Evolutionary conservation across 92 coral and sea anemone genomes (phyloP).

Genomic region (Scolanthus callimorphus): DNA sequence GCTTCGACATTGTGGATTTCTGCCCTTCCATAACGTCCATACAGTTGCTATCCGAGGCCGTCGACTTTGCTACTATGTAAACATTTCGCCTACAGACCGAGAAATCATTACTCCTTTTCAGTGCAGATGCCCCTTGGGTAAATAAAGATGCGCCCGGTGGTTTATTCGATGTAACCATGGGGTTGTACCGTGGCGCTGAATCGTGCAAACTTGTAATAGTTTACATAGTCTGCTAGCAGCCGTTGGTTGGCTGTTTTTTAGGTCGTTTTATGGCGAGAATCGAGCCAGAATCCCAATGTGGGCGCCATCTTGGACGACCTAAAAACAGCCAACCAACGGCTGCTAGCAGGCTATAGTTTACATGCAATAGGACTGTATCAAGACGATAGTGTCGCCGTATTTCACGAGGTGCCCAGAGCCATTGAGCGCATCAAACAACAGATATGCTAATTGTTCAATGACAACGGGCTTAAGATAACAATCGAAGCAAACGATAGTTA

Average conservation of each 20-base stretch:
- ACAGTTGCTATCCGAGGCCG: neutral
- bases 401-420: neutral
- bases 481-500: slow-evolving; percentile 6
- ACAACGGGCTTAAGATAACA: slow-evolving; percentile 4
- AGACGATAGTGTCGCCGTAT: slow-evolving; percentile 9
- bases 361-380: slow-evolving; percentile 3
- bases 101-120: slow-evolving; percentile 12
- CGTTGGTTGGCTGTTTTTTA: no score
- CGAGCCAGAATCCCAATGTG: no score
- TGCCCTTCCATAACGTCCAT: neutral
- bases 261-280: no score
- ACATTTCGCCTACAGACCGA: neutral
- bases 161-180: no score
- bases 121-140: slow-evolving; percentile 13
- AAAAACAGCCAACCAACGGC: no score
- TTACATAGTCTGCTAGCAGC: slow-evolving; percentile 20
- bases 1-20: neutral
- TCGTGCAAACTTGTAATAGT: slow-evolving; percentile 35
- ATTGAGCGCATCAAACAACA: slow-evolving; percentile 2
- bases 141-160: slow-evolving; percentile 12
- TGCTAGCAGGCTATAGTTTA: neutral
- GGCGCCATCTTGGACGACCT: no score
- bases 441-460: neutral
- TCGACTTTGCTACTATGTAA: slow-evolving; percentile 6
- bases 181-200: slow-evolving; percentile 61